Conservation (phyloP, 2,888 invertebrate genomes). For the Platycnemis pennipes region DNA sequence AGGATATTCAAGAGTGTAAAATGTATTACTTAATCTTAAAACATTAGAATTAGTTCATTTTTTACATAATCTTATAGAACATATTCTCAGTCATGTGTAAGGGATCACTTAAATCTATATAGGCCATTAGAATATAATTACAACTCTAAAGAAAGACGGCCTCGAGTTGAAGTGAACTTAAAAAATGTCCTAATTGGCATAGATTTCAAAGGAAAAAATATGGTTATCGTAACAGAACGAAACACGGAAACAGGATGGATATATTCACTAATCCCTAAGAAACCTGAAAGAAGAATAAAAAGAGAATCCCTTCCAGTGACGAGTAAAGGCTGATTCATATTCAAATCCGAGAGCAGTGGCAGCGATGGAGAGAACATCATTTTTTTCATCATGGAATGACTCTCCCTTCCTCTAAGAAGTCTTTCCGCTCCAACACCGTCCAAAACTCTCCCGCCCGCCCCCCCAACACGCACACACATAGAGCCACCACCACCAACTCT, state of each 20-base stretch:
- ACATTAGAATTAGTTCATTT: no score
- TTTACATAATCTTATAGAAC: no score
- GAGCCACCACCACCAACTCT: neutral
- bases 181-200: neutral
- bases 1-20: neutral
- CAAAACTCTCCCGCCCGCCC: neutral
- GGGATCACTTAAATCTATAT: neutral
- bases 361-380: neutral
- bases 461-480: neutral
- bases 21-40: neutral
- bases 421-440: slow-evolving; percentile 59
- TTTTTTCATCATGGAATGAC: slow-evolving; percentile 41
- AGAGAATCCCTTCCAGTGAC: slow-evolving; percentile 1
- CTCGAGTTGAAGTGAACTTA: neutral
- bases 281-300: neutral
- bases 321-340: slow-evolving; percentile 59
- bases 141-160: neutral
- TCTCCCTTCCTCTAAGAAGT: slow-evolving; percentile 13
- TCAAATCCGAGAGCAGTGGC: slow-evolving; percentile 39
- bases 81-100: neutral
- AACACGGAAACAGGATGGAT: slow-evolving; percentile 48
- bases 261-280: slow-evolving; percentile 31
- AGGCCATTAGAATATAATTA: neutral
- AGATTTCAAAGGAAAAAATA: neutral
- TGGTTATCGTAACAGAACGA: neutral